Percentiles rank a stretch among this genome's conserved stretches.
These are phyloP conservation scores for Quadriops clusia DNA, from an alignment of 2,888 invertebrate genomes.

Conservation along the genomic window DNA sequence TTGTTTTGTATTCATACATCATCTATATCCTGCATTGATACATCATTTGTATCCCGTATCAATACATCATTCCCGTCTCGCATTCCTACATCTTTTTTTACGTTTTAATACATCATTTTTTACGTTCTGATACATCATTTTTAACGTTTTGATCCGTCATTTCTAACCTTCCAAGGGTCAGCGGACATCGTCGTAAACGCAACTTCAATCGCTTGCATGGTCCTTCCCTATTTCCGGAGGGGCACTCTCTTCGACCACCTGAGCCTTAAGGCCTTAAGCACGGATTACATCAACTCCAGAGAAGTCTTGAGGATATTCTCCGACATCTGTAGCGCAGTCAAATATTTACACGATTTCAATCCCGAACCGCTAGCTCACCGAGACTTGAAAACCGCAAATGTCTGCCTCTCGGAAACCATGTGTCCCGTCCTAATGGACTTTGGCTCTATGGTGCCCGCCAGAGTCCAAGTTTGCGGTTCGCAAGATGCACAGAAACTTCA, in stretches of 20 bases:
- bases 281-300: conserved; percentile 49
- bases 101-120: too few relatives aligned
- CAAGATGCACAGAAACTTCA: conserved; percentile 59
- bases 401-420: conserved; percentile 59
- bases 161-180: too few relatives aligned
- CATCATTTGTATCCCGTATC: too few relatives aligned
- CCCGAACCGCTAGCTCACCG: conserved; percentile 69
- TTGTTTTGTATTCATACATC: too few relatives aligned
- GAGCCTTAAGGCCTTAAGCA: conserved; percentile 43
- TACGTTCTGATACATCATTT: too few relatives aligned
- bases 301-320: conserved; percentile 58
- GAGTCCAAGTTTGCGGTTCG: conserved; percentile 52
- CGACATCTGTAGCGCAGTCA: conserved; percentile 62
- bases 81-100: too few relatives aligned
- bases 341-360: conserved; percentile 58
- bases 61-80: too few relatives aligned
- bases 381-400: conserved; percentile 77
- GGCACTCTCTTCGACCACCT: conserved; percentile 65
- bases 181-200: conserved; percentile 55
- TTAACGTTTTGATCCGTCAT: too few relatives aligned
- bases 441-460: conserved; percentile 55
- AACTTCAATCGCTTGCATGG: conserved; percentile 59
- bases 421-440: conserved; percentile 74
- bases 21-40: too few relatives aligned
- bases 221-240: conserved; percentile 66